Base-by-base conservation (phyloP, 2,888 invertebrate species). In the Aleiodes alternator region DNA sequence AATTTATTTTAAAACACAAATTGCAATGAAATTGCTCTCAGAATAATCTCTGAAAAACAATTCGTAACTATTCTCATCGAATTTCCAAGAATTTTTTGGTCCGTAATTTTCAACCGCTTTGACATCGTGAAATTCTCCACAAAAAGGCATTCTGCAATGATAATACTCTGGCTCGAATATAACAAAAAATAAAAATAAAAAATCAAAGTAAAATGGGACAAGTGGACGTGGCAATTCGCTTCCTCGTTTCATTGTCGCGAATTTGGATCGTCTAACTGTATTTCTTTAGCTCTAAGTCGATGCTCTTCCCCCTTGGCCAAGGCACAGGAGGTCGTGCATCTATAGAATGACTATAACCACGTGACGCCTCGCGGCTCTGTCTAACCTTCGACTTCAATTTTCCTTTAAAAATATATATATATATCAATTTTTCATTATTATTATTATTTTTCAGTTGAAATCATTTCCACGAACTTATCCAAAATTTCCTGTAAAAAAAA, bases 251-350 rank as follows among this genome's bases (percentile, higher is more conserved):
- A 88, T 88, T 88, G 87, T 88, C 85, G 86, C 85, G 84, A 89
- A 89, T 89, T 89, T 85, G 87, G 88, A 88, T 85, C 88, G 87
- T 78, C 85, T 89, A 89, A 89, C 89, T 87, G 89, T 89, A 88
- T 84, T 85, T 82, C 66, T 23, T 38, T 55, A 64, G 64, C 64
- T 68, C 75, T 72, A 75, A 75, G 71, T 72, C 75, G 48, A 56
- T 59, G 66, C 51, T 38, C 43, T 48, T 68, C 84, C 82, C 82
- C 82, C 50, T 61, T 51, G 23, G 69, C 56, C 53, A 43, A 69
- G 82, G 76, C 72, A 56, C 73, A 72, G 76, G 75, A 66, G 77
- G 72, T 75, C 76, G 70, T 82, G 83, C 79, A 79, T 50, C 51
- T 16, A 61, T 72, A 72, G 56, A 43, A 66, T 31, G 57, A 68